Conservation (phyloP, 2,888 invertebrate species). For the Ormyrus thymus region DNA sequence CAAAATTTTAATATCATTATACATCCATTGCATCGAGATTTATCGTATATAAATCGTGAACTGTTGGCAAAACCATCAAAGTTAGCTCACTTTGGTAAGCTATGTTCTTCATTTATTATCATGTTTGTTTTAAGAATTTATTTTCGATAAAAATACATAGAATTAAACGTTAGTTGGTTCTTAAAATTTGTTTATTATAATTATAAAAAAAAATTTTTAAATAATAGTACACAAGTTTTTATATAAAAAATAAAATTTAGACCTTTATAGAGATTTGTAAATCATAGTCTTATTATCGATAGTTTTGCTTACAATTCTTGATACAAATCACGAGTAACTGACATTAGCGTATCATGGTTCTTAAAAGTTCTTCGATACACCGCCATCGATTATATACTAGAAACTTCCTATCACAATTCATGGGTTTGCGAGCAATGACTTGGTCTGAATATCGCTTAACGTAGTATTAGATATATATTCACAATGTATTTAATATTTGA, state of each 20-base stretch:
- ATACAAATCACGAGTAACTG: slow-evolving; percentile 41
- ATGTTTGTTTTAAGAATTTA: no score
- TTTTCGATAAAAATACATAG: no score
- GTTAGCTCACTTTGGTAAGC: not conserved
- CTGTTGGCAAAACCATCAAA: slow-evolving; percentile 38
- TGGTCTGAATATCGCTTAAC: slow-evolving; percentile 38
- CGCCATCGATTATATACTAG: slow-evolving; percentile 45
- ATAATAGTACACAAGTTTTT: no score
- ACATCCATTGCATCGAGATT: slow-evolving; percentile 47
- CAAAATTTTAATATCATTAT: slow-evolving; percentile 51
- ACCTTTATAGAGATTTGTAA: not conserved
- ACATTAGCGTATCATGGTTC: slow-evolving; percentile 43
- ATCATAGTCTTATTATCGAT: slow-evolving; percentile 1
- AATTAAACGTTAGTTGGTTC: no score
- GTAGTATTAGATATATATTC: slow-evolving; percentile 47
- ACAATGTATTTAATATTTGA: slow-evolving; percentile 51
- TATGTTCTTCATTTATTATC: not conserved
- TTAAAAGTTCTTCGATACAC: slow-evolving; percentile 47
- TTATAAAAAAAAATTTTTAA: no score
- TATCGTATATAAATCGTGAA: slow-evolving; percentile 33
- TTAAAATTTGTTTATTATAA: no score
- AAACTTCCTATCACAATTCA: slow-evolving; percentile 54
- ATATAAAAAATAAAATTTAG: slow-evolving; percentile 2
- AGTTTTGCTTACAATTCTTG: slow-evolving; percentile 40
- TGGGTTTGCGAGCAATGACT: slow-evolving; percentile 50